These are phyloP conservation scores for Phalangium opilio DNA, from an alignment of 2,888 invertebrate species.

Conservation along the genomic window DNA sequence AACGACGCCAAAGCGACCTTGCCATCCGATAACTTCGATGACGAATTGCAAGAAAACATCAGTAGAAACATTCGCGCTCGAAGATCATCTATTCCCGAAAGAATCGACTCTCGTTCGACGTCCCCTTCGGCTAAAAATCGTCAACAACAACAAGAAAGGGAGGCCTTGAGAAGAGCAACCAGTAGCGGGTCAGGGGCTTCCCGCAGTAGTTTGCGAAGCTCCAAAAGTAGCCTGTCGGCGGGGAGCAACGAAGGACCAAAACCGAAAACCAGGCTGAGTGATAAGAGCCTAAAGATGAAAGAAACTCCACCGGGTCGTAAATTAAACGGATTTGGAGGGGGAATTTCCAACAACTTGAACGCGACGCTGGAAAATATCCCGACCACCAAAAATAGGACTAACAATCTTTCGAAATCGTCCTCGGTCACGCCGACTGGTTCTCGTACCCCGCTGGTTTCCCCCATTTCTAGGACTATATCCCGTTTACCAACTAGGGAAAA, in stretches of 20 bases:
- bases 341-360: background rate
- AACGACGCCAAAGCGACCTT: no score
- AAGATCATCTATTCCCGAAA: no score
- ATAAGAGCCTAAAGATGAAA: background rate
- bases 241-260: background rate
- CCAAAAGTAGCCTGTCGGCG: constrained; percentile 53
- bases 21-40: no score
- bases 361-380: background rate
- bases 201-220: constrained; percentile 60
- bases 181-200: constrained; percentile 37
- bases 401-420: constrained; percentile 20
- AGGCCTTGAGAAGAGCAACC: background rate
- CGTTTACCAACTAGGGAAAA: no score
- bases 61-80: no score
- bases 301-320: background rate
- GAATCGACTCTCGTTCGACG: no score
- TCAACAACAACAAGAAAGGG: constrained; percentile 22
- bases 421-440: no score
- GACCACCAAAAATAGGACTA: constrained; percentile 14
- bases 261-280: background rate
- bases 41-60: no score
- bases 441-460: no score
- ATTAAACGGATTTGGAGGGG: background rate
- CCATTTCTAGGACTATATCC: no score
- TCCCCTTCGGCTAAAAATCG: constrained; percentile 12